phyloP scores from a whole-genome alignment of 2,888 invertebrate genomes.

The Nowickia ferox region DNA sequence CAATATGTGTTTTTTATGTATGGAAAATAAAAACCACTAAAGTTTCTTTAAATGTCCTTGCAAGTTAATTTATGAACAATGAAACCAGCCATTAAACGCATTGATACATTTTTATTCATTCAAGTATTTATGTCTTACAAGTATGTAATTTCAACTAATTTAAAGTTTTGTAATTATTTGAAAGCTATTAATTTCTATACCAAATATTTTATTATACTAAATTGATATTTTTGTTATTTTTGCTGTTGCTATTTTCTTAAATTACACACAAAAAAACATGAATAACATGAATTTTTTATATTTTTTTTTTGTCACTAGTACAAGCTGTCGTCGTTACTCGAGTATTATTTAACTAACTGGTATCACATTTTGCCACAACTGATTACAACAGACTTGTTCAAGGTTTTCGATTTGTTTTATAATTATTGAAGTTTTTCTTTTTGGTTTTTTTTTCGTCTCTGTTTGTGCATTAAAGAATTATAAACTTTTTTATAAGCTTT shows the following conservation, averaged over 20 bases:
- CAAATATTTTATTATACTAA: conserved; percentile 21
- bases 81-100: conserved; percentile 33
- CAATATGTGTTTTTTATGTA: neutral
- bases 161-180: conserved; percentile 62
- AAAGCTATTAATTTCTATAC: conserved; percentile 52
- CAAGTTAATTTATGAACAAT: conserved; percentile 38
- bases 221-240: neutral
- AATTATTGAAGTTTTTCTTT: conserved; percentile 33
- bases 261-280: conserved; percentile 57
- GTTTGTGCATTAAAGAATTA: conserved; percentile 27
- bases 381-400: conserved; percentile 55
- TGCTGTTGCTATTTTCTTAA: conserved; percentile 48
- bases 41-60: conserved; percentile 26
- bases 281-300: conserved; percentile 46
- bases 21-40: neutral
- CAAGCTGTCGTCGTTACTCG: conserved; percentile 18
- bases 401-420: conserved; percentile 51
- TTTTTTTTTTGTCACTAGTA: conserved; percentile 40
- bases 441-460: conserved; percentile 1
- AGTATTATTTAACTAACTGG: conserved; percentile 37
- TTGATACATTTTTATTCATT: conserved; percentile 22
- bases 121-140: conserved; percentile 22
- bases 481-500: conserved; percentile 32
- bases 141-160: conserved; percentile 49
- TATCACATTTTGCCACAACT: conserved; percentile 55